Evolutionary conservation across 2,797 vertebrate species (phyloP).

Genomic region (Garrulus glandarius): DNA sequence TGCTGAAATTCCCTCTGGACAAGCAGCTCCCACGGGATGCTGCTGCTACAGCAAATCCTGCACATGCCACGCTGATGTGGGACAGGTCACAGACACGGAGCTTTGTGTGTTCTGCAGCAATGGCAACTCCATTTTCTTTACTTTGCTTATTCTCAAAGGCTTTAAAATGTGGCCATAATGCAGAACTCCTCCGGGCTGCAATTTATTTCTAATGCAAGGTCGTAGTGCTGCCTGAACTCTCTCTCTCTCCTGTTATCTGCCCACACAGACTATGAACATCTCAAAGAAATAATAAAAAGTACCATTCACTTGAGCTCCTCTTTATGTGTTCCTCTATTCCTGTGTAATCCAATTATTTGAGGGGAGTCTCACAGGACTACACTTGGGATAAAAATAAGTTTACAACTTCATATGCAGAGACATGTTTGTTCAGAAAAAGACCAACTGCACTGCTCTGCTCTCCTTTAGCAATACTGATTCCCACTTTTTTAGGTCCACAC

Average conservation of each 20-base stretch:
- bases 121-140: constrained; percentile 8
- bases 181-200: constrained; percentile 21
- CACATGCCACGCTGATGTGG: background rate
- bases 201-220: constrained; percentile 21
- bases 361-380: background rate
- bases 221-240: background rate
- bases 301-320: background rate
- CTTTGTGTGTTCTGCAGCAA: background rate
- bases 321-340: background rate
- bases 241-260: background rate
- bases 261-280: background rate
- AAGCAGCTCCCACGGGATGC: background rate
- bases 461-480: background rate
- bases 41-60: background rate
- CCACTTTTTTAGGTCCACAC: background rate
- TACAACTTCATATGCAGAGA: background rate
- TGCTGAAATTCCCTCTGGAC: background rate
- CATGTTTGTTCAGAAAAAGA: background rate
- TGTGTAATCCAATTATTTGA: background rate
- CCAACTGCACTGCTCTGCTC: background rate
- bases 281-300: background rate
- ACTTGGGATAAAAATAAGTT: background rate
- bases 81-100: background rate
- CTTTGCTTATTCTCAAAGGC: background rate
- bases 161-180: constrained; percentile 35